Evolutionary conservation across 2,888 invertebrate species (phyloP).

Genomic region (Nemurella pictetii): DNA sequence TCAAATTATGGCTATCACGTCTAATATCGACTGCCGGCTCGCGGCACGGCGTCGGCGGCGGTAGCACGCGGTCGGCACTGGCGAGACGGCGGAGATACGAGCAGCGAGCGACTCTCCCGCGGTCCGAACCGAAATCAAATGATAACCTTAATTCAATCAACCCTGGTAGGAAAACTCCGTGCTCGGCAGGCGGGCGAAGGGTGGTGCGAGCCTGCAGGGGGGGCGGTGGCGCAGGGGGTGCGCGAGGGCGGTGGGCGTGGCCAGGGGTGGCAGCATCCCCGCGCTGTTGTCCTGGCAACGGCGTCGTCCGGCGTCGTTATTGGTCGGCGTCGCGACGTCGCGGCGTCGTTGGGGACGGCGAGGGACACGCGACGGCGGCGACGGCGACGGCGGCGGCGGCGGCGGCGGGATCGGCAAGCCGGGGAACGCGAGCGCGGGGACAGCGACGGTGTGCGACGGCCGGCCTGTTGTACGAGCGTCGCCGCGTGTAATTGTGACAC

Average conservation of each 20-base stretch:
- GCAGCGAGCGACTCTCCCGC: slow-evolving; percentile 48
- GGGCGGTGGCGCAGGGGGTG: slow-evolving; percentile 50
- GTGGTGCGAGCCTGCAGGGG: slow-evolving; percentile 48
- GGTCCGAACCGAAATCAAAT: slow-evolving; percentile 63
- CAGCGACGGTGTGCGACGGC: not conserved
- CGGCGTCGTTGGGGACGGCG: not conserved
- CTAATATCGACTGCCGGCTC: too few species aligned
- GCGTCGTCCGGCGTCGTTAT: slow-evolving; percentile 42
- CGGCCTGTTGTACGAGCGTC: not conserved
- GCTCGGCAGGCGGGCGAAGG: slow-evolving; percentile 47
- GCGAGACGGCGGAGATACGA: not conserved
- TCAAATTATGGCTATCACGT: slow-evolving; percentile 56
- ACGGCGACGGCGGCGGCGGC: not conserved
- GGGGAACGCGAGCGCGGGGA: not conserved
- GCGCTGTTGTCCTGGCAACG: slow-evolving; percentile 38
- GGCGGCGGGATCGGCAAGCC: not conserved
- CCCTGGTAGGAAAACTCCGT: slow-evolving; percentile 22
- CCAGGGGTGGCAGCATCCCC: not conserved
- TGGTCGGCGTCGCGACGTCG: not conserved
- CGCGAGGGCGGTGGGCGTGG: slow-evolving; percentile 42
- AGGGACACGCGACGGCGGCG: not conserved
- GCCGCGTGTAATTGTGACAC: not conserved
- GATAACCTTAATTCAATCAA: slow-evolving; percentile 81
- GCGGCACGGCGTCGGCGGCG: slow-evolving; percentile 41
- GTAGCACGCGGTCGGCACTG: not conserved